Evolutionary conservation across 2,113 vertebrate genomes (phyloP), one percentile per base, ranked within the genome.

Genomic region (Grantiella picta): DNA sequence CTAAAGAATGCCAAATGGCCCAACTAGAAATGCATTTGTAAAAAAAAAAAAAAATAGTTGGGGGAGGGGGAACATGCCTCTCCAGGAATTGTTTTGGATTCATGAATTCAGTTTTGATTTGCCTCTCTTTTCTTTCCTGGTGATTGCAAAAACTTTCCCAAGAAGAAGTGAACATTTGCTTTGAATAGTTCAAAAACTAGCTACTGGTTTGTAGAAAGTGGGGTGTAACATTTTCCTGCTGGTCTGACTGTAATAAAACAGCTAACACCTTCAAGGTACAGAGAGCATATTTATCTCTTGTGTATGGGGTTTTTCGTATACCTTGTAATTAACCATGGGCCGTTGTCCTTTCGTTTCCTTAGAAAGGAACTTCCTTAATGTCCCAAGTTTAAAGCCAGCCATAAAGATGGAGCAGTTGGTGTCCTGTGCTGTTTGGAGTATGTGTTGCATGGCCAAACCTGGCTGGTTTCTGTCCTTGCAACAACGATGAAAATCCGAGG

Each of bases 1-100:
- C 66, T 89, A 52, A 94, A 89, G 94, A 92, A 82, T 85, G 59
- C 80, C 65, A 94, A 91, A 95, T 91, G 81, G 42, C 84, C 70
- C 57, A 65, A 79, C 75, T 92, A 87, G 38, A 80, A 87, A 90
- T 84, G 28, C 0, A 0, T 19, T 75, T 82, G 23, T 45, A 78
- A 65, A 35, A 40, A 27, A 45, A 63, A 57, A 59, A 44, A 31
- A 15, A 71, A 49, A 31, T 1, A 15, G 31, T 31, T 52, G 42
- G 15, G 9, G 38, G 44, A 56, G 24, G 66, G 45, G 24, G 21
- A 91, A 21, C 17, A 21, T 1, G 18, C 40, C 40, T 94, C 61
- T 96, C 66, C 54, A 92, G 75, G 63, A 95, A 77, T 79, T 92
- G 77, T 56, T 92, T 66, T 75, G 77, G 68, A 73, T 95, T 92